phyloP scores from a whole-genome alignment of 1,140 invertebrate species.

The Drosophila lini region DNA sequence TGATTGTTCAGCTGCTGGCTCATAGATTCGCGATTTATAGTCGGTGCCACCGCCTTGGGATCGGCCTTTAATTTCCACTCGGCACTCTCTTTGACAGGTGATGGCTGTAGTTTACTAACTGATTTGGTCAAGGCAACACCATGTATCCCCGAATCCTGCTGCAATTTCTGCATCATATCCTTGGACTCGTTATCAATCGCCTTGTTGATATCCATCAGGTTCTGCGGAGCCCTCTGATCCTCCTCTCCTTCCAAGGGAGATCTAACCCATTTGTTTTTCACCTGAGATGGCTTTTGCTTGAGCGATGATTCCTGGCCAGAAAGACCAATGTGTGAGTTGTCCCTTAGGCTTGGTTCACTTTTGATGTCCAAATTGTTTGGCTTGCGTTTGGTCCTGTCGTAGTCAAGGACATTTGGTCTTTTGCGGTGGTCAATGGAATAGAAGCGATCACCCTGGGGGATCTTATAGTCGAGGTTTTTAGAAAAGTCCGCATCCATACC shows the following conservation, averaged over 20 bases:
- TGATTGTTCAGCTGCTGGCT: too few species aligned
- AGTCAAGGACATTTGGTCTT: slow-evolving; percentile 29
- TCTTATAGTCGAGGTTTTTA: slow-evolving; percentile 43
- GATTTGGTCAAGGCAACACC: neutral
- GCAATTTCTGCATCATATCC: neutral
- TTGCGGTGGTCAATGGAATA: slow-evolving; percentile 17
- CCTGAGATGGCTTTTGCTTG: neutral
- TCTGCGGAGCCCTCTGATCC: neutral
- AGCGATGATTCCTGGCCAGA: too few species aligned
- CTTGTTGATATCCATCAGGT: neutral
- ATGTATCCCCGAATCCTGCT: neutral
- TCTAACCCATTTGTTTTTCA: neutral
- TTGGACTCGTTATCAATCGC: neutral
- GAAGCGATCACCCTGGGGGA: slow-evolving; percentile 41
- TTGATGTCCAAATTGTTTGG: slow-evolving; percentile 20
- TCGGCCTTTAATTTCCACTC: neutral
- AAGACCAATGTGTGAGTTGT: too few species aligned
- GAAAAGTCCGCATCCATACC: slow-evolving; percentile 20
- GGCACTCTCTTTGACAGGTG: neutral
- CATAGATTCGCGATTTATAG: slow-evolving; percentile 17
- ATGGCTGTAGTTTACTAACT: neutral
- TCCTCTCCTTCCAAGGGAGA: neutral
- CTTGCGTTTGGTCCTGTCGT: slow-evolving; percentile 26
- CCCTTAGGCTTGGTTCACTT: slow-evolving; percentile 7
- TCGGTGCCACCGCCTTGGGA: neutral